Base-by-base conservation (phyloP, 2,888 invertebrate genomes). In the Sinhomidia bicolor region DNA sequence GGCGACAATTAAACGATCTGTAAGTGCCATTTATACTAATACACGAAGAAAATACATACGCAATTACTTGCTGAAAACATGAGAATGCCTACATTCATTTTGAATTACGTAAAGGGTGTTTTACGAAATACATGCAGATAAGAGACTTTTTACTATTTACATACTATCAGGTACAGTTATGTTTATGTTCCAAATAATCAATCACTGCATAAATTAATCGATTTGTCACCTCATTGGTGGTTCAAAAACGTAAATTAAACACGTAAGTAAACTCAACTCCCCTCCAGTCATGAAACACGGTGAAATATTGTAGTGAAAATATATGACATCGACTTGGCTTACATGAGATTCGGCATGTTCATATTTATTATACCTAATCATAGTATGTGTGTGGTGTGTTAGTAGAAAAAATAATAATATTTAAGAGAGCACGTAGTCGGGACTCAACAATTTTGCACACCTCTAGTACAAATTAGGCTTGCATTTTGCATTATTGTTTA, bases 181-280 rank as follows among this genome's bases (percentile, higher is more conserved):
- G 60, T 68, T 4, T 36, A 29, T 74, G 71, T 57, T 83, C 41
- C 44, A 76, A 60, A 41, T 76, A 57, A 71, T 83, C 76, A 84
- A 47, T 65, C 44, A n/a, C 20, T 32, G 60, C 29, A 20, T 57
- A 14, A 47, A n/a, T n/a, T n/a, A n/a, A n/a, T n/a, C n/a, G n/a
- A n/a, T n/a, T n/a, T n/a, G n/a, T n/a, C n/a, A n/a, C n/a, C n/a
- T 47, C 12, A 12, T 2, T 6, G 2, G 2, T 12, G 12, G 2
- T 12, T 47, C 2, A 12, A 47, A 47, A 9, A 47, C 47, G 14
- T 47, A 47, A 47, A 47, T 41, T 41, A 41, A 9, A 41, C 41
- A 41, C 41, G 9, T 41, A 7, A 41, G 5, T 4, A 5, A 41
- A 41, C 41, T 9, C n/a, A n/a, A n/a, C n/a, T n/a, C n/a, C n/a